Conservation (phyloP, 2,113 vertebrate genomes). For the Carollia perspicillata region DNA sequence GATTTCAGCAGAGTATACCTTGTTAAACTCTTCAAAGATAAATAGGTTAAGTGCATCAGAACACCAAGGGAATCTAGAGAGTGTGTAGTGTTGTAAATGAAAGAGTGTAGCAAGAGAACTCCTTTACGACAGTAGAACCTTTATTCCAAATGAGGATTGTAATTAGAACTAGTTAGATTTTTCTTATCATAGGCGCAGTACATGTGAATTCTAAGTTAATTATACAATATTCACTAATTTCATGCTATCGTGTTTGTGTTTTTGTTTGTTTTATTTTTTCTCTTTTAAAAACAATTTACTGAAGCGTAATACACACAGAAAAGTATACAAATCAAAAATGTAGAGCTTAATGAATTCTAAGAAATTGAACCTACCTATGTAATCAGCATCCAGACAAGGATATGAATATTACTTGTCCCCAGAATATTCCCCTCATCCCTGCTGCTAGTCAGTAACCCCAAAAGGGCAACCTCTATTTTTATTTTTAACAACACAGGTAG, state of each 20-base stretch:
- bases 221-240: not conserved
- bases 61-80: not conserved
- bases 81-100: not conserved
- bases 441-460: not conserved
- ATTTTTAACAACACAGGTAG: not conserved
- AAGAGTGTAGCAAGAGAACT: slow-evolving; percentile 34
- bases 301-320: not conserved
- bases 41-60: not conserved
- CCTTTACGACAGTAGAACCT: slow-evolving; percentile 21
- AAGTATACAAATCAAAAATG: not conserved
- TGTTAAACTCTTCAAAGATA: not conserved
- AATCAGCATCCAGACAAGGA: not conserved
- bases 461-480: not conserved
- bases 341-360: not conserved
- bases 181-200: not conserved
- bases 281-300: not conserved
- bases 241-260: not conserved
- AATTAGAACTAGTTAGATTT: not conserved
- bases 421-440: not conserved
- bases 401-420: not conserved
- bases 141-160: not conserved
- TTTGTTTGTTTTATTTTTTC: not conserved
- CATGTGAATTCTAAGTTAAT: not conserved
- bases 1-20: not conserved
- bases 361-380: not conserved